A percentile compares a stretch with the other conserved stretches of the same genome.
These are phyloP conservation scores for Polymixis lichenea DNA, from an alignment of 2,888 invertebrate genomes.

Conservation along the genomic window DNA sequence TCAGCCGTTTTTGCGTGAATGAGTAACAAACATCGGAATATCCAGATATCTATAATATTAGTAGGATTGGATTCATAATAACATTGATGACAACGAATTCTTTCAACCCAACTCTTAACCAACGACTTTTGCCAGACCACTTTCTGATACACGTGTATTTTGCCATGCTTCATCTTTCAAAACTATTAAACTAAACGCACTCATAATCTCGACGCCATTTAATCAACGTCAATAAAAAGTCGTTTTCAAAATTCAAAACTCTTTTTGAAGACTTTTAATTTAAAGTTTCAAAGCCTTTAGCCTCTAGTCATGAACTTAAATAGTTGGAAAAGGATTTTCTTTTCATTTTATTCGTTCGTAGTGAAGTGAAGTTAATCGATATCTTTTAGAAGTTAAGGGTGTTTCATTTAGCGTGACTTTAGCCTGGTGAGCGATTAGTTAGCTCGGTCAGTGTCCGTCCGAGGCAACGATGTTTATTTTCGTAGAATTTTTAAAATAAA, in stretches of 20 bases:
- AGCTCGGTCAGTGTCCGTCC: constrained; percentile 68
- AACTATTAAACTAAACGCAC: not conserved
- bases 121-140: not conserved
- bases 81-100: too few species aligned
- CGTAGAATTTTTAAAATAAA: constrained; percentile 41
- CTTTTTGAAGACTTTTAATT: constrained; percentile 61
- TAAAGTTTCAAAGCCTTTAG: constrained; percentile 60
- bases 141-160: not conserved
- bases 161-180: not conserved
- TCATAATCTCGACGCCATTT: constrained; percentile 23
- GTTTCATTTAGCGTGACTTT: constrained; percentile 73
- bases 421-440: constrained; percentile 63
- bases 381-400: constrained; percentile 73
- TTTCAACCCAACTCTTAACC: too few species aligned
- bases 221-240: constrained; percentile 49
- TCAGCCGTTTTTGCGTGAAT: too few species aligned
- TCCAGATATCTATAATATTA: too few species aligned
- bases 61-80: too few species aligned
- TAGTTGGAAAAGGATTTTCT: constrained; percentile 65
- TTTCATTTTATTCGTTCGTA: constrained; percentile 64
- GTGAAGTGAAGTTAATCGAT: constrained; percentile 67
- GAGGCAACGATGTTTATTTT: constrained; percentile 46
- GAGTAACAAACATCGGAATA: too few species aligned
- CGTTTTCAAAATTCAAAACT: constrained; percentile 48
- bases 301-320: constrained; percentile 61